Percentiles rank a stretch among this genome's conserved stretches.
These are phyloP conservation scores for Stenotaenia linearis DNA, from an alignment of 2,888 invertebrate species.

Conservation along the genomic window DNA sequence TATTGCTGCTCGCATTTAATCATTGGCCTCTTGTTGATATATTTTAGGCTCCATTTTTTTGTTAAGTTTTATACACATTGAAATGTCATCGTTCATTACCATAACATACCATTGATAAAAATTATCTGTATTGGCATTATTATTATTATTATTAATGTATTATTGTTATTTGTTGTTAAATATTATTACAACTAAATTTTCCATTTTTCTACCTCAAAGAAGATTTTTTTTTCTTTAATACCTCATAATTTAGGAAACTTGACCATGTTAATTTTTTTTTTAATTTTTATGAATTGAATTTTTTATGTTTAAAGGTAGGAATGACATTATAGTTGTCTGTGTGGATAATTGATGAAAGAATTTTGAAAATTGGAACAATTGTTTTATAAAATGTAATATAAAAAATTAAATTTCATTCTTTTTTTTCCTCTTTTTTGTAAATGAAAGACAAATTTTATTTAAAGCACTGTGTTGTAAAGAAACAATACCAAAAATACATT, in stretches of 20 bases:
- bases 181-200: not conserved
- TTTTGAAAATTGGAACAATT: not conserved
- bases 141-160: not conserved
- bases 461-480: no score
- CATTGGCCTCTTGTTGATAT: not conserved
- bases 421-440: no score
- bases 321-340: not conserved
- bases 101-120: not conserved
- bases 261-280: not conserved
- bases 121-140: not conserved
- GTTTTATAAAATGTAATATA: not conserved
- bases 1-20: no score
- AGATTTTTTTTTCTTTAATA: not conserved
- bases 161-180: not conserved
- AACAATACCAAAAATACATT: no score
- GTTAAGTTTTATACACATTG: not conserved
- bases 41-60: not conserved
- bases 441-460: no score
- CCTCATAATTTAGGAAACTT: not conserved
- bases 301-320: not conserved
- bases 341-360: not conserved
- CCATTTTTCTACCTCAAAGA: not conserved
- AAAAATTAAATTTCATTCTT: not conserved
- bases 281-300: not conserved
- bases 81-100: not conserved